Evolutionary conservation across 1,140 invertebrate species (phyloP), one percentile per base, ranked within the genome.

Genomic region (Macrocentrus cingulum): DNA sequence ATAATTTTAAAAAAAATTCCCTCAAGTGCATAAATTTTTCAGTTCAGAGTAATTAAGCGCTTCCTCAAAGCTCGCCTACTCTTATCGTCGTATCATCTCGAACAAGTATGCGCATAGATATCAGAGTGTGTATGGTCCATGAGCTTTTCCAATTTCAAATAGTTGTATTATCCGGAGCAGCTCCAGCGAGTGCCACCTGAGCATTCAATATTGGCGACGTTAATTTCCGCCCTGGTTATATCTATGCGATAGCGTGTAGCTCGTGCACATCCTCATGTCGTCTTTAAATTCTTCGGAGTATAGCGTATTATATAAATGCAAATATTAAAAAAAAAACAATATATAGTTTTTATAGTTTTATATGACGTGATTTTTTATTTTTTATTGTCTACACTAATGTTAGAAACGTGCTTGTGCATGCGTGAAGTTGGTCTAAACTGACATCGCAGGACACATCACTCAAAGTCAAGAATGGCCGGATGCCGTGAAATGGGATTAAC

Each of bases 371-470:
- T n/a, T n/a, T n/a, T n/a, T n/a, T n/a, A n/a, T n/a, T n/a, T n/a
- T n/a, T n/a, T n/a, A n/a, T n/a, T n/a, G n/a, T n/a, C n/a, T n/a
- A n/a, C n/a, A 32, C 15, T 20, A 52, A 56, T 52, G 32, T 48
- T 15, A 44, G 60, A 56, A 41, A 61, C 55, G 58, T 55, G 65
- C 37, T 63, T 67, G 66, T 61, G 72, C 67, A 68, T 65, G 52
- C 62, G 67, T 68, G 56, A 69, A 68, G 61, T 63, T 60, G 36
- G 48, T 50, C 25, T n/a, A n/a, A n/a, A n/a, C n/a, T 69, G 72
- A 71, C 75, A 72, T 76, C 72, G 76, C 77, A 77, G 77, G 77
- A 79, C 75, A 76, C 71, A 76, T 79, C 77, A 69, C 77, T 79
- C 76, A 78, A 72, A 69, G 64, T 32, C 61, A 67, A 74, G 76